These are phyloP conservation scores for Amphimallon solstitiale DNA, from an alignment of 2,888 invertebrate species.

Conservation along the genomic window DNA sequence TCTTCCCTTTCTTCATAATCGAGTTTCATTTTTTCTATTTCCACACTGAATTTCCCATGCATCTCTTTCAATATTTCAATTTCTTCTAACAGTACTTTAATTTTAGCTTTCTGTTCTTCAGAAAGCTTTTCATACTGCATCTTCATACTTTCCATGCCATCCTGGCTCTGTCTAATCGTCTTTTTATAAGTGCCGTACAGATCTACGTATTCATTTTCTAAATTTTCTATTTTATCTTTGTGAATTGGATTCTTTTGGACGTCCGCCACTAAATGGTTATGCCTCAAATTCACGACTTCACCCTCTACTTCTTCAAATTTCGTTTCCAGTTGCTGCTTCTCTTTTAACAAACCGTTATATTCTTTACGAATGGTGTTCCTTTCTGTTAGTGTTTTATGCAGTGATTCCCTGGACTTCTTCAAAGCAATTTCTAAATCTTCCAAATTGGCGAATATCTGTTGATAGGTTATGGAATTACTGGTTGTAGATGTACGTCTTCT, in stretches of 20 bases:
- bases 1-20: conserved; percentile 33
- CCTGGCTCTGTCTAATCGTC: conserved; percentile 29
- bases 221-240: conserved; percentile 28
- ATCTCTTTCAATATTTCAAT: conserved; percentile 27
- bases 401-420: conserved; percentile 15
- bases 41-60: conserved; percentile 9
- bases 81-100: conserved; percentile 17
- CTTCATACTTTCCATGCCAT: conserved; percentile 24
- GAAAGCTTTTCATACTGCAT: conserved; percentile 28
- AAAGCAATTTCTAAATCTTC: conserved; percentile 20
- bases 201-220: conserved; percentile 33
- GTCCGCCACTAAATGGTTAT: conserved; percentile 33
- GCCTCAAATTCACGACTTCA: conserved; percentile 36
- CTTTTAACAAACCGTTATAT: conserved; percentile 27
- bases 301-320: conserved; percentile 24
- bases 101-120: conserved; percentile 32
- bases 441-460: conserved; percentile 26
- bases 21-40: conserved; percentile 14
- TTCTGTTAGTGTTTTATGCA: conserved; percentile 20
- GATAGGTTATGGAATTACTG: conserved; percentile 14
- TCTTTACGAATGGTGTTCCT: conserved; percentile 6
- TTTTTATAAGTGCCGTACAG: conserved; percentile 33
- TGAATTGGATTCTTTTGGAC: conserved; percentile 31
- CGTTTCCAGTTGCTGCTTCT: conserved; percentile 15
- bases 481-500: conserved; percentile 6